Percentiles rank a stretch among this genome's conserved stretches.
Conservation (phyloP, 37 sponge, comb jelly and placozoan species). For the Axinella damicornis region DNA sequence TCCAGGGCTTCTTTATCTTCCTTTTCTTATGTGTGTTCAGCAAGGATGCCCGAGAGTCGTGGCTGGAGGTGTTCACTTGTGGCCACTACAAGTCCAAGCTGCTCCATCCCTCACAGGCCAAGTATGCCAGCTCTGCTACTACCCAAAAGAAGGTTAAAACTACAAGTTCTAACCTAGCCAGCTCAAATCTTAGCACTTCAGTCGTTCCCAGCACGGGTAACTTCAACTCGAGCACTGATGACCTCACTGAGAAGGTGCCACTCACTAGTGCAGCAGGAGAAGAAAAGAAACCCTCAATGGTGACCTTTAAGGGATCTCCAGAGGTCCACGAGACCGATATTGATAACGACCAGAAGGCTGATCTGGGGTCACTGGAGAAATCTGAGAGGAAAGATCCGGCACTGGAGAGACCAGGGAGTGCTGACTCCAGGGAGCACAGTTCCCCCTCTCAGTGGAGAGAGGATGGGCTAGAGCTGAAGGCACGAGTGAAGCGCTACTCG, state of each 20-base stretch:
- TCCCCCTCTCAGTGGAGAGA: no score
- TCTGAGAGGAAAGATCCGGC: no score
- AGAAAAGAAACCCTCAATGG: neutral
- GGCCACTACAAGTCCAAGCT: neutral
- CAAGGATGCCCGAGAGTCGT: conserved; percentile 9
- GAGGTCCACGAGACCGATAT: neutral
- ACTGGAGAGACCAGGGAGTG: no score
- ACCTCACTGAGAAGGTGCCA: neutral
- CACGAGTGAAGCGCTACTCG: conserved; percentile 43
- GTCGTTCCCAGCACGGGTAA: neutral
- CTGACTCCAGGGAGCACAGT: no score
- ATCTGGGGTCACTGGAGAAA: neutral
- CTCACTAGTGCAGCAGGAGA: neutral
- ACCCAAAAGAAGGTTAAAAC: neutral
- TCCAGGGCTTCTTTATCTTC: conserved; percentile 32
- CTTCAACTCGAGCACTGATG: neutral
- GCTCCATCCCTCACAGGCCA: conserved; percentile 13
- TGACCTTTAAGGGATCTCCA: no score
- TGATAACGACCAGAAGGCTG: neutral
- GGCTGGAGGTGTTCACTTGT: conserved; percentile 1
- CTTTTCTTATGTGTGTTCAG: conserved; percentile 12
- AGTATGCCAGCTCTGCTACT: neutral
- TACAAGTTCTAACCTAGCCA: neutral
- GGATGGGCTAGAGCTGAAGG: neutral
- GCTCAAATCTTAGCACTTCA: no score